Base-by-base conservation (phyloP, 37 sponge, comb jelly and placozoan species). In the Ianthella basta region DNA sequence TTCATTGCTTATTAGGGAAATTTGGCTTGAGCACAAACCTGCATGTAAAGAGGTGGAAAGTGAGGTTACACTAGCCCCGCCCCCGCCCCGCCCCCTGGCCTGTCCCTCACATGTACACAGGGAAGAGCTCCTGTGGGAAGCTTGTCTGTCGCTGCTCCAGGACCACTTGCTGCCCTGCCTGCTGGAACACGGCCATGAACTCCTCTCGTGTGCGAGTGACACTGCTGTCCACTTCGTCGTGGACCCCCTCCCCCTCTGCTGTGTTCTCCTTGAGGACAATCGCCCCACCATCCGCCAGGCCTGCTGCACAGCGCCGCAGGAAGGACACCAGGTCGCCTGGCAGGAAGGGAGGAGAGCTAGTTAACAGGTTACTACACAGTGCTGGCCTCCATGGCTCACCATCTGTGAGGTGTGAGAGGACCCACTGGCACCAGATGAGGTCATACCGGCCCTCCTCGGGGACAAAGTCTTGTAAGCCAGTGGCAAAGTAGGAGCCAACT, bases 371-470 rank as follows among this genome's bases (percentile, higher is more conserved):
- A 12, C 10, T 3, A 63, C 65, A 63, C 27, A 57, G 65, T 63
- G 27, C n/a, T 63, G 29, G 3, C 24, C 2, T 63, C 74, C 4
- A 5, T 30, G 37, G 12, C 38, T 30, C 24, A 91, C 89, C 83
- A 80, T 98, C 96, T 34, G 87, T 93, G 20, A 98, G 93, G 70
- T 98, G 92, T 14, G 88, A 56, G 30, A 98, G 84, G n/a, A 95
- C 96, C 98, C 98, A 98, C 82, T 98, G 98, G 41, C 89, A 85
- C 98, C 98, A 98, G 32, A 98, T 91, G 32, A 98, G 29, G 83
- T 93, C 89, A 77, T 98, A 98, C 4, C 69, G 81, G 15, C 80
- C 89, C 12, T 84, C 73, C 73, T 91, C 86, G 1, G 98, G 98
- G 44, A 59, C n/a, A 75, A 98, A 98, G 53, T 91, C 93, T 87